Base-by-base conservation (phyloP, 1,140 invertebrate species). In the Thrips palmi region DNA sequence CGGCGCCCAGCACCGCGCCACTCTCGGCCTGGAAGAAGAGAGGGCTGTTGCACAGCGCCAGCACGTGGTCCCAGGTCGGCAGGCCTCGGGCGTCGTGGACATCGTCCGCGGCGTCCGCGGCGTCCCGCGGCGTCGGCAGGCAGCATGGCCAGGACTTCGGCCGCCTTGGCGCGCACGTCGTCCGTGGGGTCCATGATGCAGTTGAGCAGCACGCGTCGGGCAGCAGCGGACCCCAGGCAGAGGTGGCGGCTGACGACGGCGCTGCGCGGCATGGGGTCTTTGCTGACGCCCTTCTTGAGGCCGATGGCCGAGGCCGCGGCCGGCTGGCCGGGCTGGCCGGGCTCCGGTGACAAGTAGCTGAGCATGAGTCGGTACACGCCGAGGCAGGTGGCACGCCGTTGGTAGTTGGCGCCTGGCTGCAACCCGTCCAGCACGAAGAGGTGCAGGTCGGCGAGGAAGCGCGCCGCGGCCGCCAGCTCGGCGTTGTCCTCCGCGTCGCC, bases 11-110 rank as follows among this genome's bases (percentile, higher is more conserved):
- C 6, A 52, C 41, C 20, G 61, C 57, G 19, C 66, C 69, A 47
- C 62, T 64, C 42, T 65, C 62, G 31, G 54, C 57, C 47, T 69
- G 57, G 45, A 63, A 64, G 40, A 67, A 62, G 44, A 65, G 62
- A 4, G 57, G 57, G 27, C 62, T 67, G 41, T 62, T 57, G 40
- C 62, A 64, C 30, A 60, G 45, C 4, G 38, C 44, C 4, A 60
- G 29, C 10, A 55, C 64, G 41, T 51, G 50, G 7, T 41, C 31
- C 30, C 60, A 48, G 29, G 63, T 30, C 25, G n/a, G n/a, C n/a
- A n/a, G 17, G 7, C 31, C 11, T 6, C 23, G 10, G 4, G n/a
- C 20, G 51, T 45, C 18, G 20, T 48, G 17, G 23, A 41, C 37
- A 48, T 49, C 33, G 53, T 43, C 33, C 31, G 37, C 37, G 21